phyloP scores from a whole-genome alignment of 2,888 invertebrate species.

The Lasius fuliginosus region DNA sequence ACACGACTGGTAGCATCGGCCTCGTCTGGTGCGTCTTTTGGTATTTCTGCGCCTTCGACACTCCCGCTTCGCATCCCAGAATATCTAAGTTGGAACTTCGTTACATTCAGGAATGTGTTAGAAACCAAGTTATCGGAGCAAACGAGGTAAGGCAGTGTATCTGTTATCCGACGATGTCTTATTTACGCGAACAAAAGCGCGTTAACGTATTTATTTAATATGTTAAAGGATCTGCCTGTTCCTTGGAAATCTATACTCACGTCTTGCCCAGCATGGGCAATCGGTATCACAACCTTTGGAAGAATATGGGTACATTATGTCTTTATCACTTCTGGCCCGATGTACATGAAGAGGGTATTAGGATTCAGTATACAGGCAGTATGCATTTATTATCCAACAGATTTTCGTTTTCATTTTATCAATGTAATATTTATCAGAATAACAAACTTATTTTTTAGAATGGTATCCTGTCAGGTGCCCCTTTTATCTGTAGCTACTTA shows the following conservation, averaged over 20 bases:
- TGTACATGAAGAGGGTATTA: conserved; percentile 91
- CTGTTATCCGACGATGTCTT: not conserved
- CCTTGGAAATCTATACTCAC: conserved; percentile 90
- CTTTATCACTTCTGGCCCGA: conserved; percentile 91
- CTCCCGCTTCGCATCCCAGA: conserved; percentile 90
- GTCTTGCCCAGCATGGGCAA: conserved; percentile 90
- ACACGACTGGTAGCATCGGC: conserved; percentile 90
- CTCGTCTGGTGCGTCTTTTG: conserved; percentile 90
- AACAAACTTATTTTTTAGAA: conserved; percentile 86
- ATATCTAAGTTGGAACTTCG: conserved; percentile 89
- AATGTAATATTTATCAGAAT: not conserved
- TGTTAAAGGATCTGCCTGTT: conserved; percentile 86
- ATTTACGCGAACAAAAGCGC: not conserved
- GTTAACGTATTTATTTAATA: not conserved
- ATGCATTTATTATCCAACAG: conserved; percentile 61
- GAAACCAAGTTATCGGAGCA: conserved; percentile 87
- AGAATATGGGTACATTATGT: conserved; percentile 92
- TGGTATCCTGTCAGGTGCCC: conserved; percentile 90
- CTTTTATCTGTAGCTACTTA: conserved; percentile 91
- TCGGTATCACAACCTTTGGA: conserved; percentile 92
- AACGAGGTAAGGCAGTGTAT: conserved; percentile 80
- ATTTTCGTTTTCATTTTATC: not conserved
- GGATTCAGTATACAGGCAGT: conserved; percentile 90
- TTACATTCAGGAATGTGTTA: conserved; percentile 90
- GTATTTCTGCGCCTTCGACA: conserved; percentile 91